Evolutionary conservation across 2,797 vertebrate species (phyloP), one percentile per base, ranked within the genome.

Genomic region (Sitta carolinensis): DNA sequence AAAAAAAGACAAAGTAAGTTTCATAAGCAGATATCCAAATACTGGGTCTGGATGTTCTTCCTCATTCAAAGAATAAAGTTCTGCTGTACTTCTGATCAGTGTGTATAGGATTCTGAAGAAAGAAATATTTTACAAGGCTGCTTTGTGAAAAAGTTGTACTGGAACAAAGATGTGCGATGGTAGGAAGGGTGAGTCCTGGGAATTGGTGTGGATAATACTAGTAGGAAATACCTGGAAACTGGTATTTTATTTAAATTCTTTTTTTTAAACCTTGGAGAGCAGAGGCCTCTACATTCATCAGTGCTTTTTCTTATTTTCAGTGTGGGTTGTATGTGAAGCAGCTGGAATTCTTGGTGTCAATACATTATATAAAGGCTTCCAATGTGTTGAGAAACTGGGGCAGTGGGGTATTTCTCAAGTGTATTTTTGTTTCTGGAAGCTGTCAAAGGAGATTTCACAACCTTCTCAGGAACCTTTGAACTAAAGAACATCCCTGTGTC

Each of bases 381-480:
- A 27, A 26, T 32, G 17, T 57, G 48, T 84, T 92, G 63, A 54
- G 80, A 93, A 96, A 86, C 92, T 93, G 95, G 87, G 87, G 52
- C 91, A 93, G 51, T 70, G 86, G 88, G 76, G 59, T 94, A 89
- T 96, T 96, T 95, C 90, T 89, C 93, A 90, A 95, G 87, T 84
- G 38, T 79, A 64, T 94, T 92, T 96, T 93, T 93, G 85, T 91
- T 93, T 95, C 95, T 94, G 89, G 89, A 90, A 93, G 85, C 87
- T 74, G 89, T 92, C 79, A 82, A 82, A 96, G 87, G 76, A 92
- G 85, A 84, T 96, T 94, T 90, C 95, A 77, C 91, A 95, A 93
- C 77, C 87, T 91, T 79, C 74, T 93, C 2, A 3, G 67, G 80
- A 88, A 84, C 93, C 87, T 87, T 93, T 92, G 94, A 96, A 94